Conservation (phyloP, 92 coral and sea anemone genomes). For the Pocillopora meandrina region DNA sequence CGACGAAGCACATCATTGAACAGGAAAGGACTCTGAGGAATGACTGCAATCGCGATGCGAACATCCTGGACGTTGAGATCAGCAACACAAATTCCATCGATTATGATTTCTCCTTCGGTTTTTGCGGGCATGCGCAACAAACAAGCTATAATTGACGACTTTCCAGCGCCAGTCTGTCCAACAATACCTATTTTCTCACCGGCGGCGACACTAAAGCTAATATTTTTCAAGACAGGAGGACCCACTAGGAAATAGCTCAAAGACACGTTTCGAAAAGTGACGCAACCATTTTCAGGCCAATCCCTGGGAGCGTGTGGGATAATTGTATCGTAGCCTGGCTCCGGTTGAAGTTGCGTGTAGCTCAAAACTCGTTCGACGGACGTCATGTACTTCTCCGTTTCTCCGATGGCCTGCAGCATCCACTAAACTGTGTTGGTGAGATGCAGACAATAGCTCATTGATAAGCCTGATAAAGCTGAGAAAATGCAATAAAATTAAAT, state of each 20-base stretch:
- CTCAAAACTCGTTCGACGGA: constrained; percentile 25
- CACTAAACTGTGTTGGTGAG: background rate
- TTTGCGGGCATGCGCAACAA: constrained; percentile 13
- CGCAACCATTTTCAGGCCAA: constrained; percentile 14
- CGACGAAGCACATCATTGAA: constrained; percentile 17
- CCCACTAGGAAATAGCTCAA: background rate
- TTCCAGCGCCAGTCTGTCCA: constrained; percentile 29
- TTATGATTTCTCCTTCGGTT: background rate
- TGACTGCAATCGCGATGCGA: constrained; percentile 13
- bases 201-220: background rate
- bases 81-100: background rate
- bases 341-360: background rate
- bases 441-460: constrained; percentile 9
- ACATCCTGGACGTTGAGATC: constrained; percentile 2
- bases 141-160: constrained; percentile 7
- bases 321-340: background rate
- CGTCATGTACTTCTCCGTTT: constrained; percentile 23
- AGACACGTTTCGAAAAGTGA: background rate
- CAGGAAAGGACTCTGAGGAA: constrained; percentile 21
- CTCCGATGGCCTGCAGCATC: background rate
- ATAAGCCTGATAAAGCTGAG: constrained; percentile 13
- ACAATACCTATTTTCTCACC: constrained; percentile 27
- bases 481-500: background rate
- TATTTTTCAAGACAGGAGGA: background rate
- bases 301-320: background rate